Evolutionary conservation across 2,113 vertebrate genomes (phyloP).

Genomic region (Fregetta grallaria): DNA sequence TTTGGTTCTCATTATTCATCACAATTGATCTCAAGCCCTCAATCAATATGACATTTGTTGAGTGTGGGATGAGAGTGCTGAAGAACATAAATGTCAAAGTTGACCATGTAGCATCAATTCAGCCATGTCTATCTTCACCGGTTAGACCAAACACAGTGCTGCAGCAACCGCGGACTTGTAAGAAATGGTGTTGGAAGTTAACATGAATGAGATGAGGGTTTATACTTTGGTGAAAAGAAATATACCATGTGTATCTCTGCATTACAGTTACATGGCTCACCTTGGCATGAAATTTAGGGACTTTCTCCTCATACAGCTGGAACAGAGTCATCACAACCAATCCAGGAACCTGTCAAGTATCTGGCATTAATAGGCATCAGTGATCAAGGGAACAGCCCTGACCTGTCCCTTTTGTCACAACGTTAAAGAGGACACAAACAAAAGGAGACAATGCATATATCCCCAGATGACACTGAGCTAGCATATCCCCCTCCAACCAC

Average conservation of each 20-base stretch:
- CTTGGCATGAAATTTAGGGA: not conserved
- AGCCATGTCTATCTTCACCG: not conserved
- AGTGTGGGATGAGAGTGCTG: not conserved
- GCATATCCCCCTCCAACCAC: not conserved
- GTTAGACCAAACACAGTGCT: not conserved
- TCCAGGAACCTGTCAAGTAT: not conserved
- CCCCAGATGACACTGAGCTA: not conserved
- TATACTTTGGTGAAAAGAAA: not conserved
- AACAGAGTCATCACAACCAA: not conserved
- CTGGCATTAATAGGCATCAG: not conserved
- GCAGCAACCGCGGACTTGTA: not conserved
- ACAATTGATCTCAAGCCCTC: not conserved
- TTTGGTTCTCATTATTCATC: not conserved
- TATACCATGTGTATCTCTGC: not conserved
- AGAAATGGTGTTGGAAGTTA: not conserved
- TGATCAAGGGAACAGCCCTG: not conserved
- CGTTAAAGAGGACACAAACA: not conserved
- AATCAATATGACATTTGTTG: not conserved
- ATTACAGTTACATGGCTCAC: not conserved
- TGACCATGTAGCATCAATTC: not conserved
- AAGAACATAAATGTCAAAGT: not conserved
- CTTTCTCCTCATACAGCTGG: not conserved
- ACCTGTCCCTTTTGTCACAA: not conserved
- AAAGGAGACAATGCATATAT: not conserved
- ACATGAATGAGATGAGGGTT: not conserved